A percentile compares a stretch with the other conserved stretches of the same genome.
These are phyloP conservation scores for Rhineura floridana DNA, from an alignment of 2,113 vertebrate species.

Conservation along the genomic window DNA sequence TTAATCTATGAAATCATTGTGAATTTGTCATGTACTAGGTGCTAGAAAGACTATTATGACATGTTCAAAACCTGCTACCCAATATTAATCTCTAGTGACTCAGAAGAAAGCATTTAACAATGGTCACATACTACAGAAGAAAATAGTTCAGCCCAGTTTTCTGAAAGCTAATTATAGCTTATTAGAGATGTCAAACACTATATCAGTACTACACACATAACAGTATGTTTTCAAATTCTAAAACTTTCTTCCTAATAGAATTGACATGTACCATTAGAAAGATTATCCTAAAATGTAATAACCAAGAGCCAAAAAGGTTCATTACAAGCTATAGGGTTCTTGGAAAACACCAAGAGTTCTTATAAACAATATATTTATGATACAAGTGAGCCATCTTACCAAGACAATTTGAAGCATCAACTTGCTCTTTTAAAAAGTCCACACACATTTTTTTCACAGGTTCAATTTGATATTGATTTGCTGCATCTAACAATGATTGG, in stretches of 20 bases:
- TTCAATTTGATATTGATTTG: slow-evolving; percentile 98
- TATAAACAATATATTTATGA: background rate
- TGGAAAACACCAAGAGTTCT: background rate
- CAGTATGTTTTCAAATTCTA: background rate
- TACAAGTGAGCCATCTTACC: slow-evolving; percentile 77
- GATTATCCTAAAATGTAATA: background rate
- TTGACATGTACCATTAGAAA: background rate
- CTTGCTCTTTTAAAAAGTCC: slow-evolving; percentile 96
- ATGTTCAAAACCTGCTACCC: background rate
- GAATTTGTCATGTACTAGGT: background rate
- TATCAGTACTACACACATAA: background rate
- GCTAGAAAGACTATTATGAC: background rate
- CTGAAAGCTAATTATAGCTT: background rate
- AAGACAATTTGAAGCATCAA: slow-evolving; percentile 96
- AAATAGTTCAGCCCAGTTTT: background rate
- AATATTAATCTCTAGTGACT: background rate
- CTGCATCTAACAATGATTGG: slow-evolving; percentile 94
- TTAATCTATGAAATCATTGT: background rate
- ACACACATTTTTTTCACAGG: slow-evolving; percentile 99
- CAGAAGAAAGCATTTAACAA: background rate
- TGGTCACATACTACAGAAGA: slow-evolving; percentile 8
- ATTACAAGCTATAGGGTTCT: background rate
- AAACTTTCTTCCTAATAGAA: background rate
- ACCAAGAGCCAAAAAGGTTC: background rate
- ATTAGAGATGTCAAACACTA: background rate